These are phyloP conservation scores for Catalaphyllia jardinei DNA, from an alignment of 64 coral and sea anemone genomes.

Conservation along the genomic window DNA sequence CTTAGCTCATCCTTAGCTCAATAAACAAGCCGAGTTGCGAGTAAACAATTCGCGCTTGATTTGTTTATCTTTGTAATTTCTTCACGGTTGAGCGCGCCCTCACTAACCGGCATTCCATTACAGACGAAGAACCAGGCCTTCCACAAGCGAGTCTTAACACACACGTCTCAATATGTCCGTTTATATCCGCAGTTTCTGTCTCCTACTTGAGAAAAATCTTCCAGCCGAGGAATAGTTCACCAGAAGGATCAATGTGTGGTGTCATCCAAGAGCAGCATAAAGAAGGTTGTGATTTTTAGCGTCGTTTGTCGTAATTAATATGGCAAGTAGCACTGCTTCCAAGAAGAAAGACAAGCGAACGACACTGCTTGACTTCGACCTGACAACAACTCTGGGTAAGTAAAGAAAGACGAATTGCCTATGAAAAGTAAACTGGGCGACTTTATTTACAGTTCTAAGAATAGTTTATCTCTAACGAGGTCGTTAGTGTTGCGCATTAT, in stretches of 20 bases:
- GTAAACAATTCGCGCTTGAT: conserved; percentile 39
- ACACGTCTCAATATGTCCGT: neutral
- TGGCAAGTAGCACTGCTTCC: conserved; percentile 64
- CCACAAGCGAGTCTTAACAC: neutral
- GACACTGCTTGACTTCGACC: conserved; percentile 86
- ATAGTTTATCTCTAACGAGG: neutral
- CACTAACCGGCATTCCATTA: conserved; percentile 16
- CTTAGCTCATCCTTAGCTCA: neutral
- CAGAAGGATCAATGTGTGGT: conserved; percentile 9
- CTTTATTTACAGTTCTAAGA: neutral
- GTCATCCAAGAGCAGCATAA: neutral
- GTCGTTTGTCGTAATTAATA: neutral
- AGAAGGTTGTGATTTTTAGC: neutral
- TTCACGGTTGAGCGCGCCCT: conserved; percentile 28
- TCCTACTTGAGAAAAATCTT: neutral
- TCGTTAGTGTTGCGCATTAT: neutral
- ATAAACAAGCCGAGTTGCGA: conserved; percentile 38
- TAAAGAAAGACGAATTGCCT: neutral
- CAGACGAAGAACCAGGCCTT: conserved; percentile 26
- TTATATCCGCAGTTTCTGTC: neutral
- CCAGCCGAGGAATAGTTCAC: neutral
- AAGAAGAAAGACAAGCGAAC: conserved; percentile 90
- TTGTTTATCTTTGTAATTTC: conserved; percentile 32
- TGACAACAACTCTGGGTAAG: conserved; percentile 91
- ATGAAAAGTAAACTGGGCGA: neutral